Base-by-base conservation (phyloP, 2,888 invertebrate species). In the Cryptocephalus moraei region DNA sequence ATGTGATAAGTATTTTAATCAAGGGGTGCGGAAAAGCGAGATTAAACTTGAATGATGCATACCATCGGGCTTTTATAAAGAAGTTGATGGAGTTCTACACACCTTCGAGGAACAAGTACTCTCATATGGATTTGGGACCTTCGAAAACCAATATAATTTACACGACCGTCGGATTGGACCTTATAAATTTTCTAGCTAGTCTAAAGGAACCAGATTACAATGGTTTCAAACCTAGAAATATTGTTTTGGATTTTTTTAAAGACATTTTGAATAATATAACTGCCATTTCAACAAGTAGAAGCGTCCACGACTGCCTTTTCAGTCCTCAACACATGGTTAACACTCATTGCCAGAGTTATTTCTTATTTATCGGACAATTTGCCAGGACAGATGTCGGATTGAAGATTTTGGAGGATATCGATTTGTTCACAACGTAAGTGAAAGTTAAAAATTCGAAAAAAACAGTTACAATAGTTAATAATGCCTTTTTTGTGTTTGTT, bases 341-440 rank as follows among this genome's bases (percentile, higher is more conserved):
- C 61, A 91, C 93, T 1, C 86, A 91, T 74, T 90, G 91, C 66
- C 93, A 93, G 69, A 87, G 88, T 75, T 96, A 95, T 75, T 96
- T 96, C 71, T 77, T 96, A 40, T 89, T 93, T 66, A 81, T 95
- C 52, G 95, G 95, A 0, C 84, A 91, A 57, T 77, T 95, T 61
- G 85, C 86, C 57, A 83, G 86, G 53, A 78, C 80, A 8, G 77
- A 78, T 45, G 74, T 76, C 41, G 89, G 89, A 1, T 71, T 84
- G 39, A 76, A 75, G 55, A 76, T 86, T 45, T 77, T 95, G 42
- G 85, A 86, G 53, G 81, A 80, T 59, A 79, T 84, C 41, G 80
- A 80, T 43, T 77, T 90, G 53, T 86, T 84, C 68, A 81, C 84
- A 62, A 80, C 82, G 87, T 88, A 70, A 75, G 73, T 69, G 12